Evolutionary conservation across 2,888 invertebrate species (phyloP).

Genomic region (Baccha elongata): DNA sequence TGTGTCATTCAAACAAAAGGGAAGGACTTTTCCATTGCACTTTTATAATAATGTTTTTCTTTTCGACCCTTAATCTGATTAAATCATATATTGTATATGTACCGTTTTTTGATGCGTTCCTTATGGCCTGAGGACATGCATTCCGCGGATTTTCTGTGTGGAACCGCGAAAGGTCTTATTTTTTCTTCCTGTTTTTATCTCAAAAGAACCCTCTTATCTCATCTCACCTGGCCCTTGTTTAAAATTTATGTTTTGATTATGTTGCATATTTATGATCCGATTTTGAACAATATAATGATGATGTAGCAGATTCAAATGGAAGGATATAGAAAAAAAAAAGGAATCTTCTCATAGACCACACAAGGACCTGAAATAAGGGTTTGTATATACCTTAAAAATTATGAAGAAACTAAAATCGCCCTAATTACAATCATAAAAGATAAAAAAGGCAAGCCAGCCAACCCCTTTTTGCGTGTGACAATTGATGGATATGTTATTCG

Average conservation of each 20-base stretch:
- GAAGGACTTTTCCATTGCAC: constrained; percentile 32
- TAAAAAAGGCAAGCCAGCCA: neutral
- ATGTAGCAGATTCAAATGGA: constrained; percentile 50
- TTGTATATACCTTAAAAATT: constrained; percentile 7
- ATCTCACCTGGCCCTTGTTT: constrained; percentile 25
- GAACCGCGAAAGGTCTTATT: constrained; percentile 47
- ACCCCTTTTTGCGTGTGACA: constrained; percentile 20
- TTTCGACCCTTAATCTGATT: constrained; percentile 64
- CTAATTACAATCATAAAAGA: constrained; percentile 63
- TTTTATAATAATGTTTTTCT: constrained; percentile 24
- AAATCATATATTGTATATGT: constrained; percentile 50
- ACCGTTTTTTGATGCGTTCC: constrained; percentile 8
- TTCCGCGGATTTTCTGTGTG: constrained; percentile 53
- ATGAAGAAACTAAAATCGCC: constrained; percentile 5
- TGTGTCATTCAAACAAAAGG: constrained; percentile 41
- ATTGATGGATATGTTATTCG: constrained; percentile 39
- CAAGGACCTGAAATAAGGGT: constrained; percentile 9
- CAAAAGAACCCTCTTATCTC: constrained; percentile 20
- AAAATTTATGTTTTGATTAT: constrained; percentile 52
- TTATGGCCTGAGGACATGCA: constrained; percentile 30
- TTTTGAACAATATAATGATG: constrained; percentile 64
- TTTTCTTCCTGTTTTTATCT: neutral
- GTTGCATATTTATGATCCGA: constrained; percentile 58
- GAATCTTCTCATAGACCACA: constrained; percentile 57
- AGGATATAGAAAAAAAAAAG: constrained; percentile 20